Evolutionary conservation across 2,888 invertebrate genomes (phyloP).

Genomic region (Lepidonotus clava): DNA sequence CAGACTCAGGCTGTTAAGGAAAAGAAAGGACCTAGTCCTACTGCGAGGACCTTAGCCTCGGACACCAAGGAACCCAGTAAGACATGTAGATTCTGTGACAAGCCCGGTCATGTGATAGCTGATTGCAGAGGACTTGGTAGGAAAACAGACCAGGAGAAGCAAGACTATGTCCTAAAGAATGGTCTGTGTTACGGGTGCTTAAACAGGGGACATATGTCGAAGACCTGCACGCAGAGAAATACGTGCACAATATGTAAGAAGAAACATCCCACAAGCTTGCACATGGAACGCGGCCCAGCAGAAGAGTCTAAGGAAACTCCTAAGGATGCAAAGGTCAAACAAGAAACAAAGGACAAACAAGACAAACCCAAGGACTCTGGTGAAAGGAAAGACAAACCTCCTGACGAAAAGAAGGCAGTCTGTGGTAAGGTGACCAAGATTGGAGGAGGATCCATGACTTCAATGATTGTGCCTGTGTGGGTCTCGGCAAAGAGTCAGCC

Average conservation of each 20-base stretch:
- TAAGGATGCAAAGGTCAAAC: neutral
- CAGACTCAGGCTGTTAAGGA: neutral
- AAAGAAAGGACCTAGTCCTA: neutral
- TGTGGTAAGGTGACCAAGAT: neutral
- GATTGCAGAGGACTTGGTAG: neutral
- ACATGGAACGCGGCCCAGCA: no score
- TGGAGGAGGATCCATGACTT: neutral
- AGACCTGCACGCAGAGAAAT: constrained; percentile 60
- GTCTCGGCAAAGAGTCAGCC: constrained; percentile 58
- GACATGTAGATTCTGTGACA: neutral
- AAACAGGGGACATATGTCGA: constrained; percentile 62
- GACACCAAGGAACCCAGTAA: neutral
- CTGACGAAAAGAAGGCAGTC: no score
- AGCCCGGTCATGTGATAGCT: neutral
- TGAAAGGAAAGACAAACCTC: no score
- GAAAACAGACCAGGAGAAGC: neutral
- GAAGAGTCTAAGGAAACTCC: no score
- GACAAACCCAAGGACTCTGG: neutral
- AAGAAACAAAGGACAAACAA: neutral
- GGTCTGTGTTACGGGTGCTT: constrained; percentile 67
- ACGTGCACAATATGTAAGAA: constrained; percentile 24
- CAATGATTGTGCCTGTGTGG: constrained; percentile 65
- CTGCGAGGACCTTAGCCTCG: neutral
- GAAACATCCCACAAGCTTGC: no score
- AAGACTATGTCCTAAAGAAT: constrained; percentile 55